These are phyloP conservation scores for Strigamia crassipes DNA, from an alignment of 2,888 invertebrate species.

Conservation along the genomic window DNA sequence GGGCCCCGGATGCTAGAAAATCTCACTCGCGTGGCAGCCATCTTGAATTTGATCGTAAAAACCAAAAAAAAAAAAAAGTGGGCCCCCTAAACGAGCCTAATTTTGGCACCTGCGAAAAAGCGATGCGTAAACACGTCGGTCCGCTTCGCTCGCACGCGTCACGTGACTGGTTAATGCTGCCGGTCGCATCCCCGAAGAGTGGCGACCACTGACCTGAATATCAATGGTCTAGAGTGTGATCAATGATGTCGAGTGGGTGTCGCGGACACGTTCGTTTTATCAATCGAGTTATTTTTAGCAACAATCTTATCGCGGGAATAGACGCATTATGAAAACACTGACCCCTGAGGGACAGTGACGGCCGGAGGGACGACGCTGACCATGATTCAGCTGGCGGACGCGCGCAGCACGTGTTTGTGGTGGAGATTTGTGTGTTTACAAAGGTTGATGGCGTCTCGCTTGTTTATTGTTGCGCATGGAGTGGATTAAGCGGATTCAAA, in stretches of 20 bases:
- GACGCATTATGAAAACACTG: slow-evolving; percentile 18
- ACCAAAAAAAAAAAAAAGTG: too few relatives aligned
- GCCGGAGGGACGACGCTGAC: neutral
- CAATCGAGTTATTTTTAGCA: slow-evolving; percentile 13
- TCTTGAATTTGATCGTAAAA: too few relatives aligned
- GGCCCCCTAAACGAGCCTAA: too few relatives aligned
- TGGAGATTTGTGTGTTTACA: neutral
- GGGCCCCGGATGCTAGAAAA: too few relatives aligned
- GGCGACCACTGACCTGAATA: slow-evolving; percentile 20
- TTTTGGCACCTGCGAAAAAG: too few relatives aligned
- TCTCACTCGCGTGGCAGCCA: too few relatives aligned
- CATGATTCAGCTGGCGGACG: neutral
- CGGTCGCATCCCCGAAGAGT: neutral
- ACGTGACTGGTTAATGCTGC: neutral
- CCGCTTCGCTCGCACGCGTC: neutral
- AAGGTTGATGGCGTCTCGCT: too few relatives aligned
- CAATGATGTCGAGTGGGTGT: slow-evolving; percentile 12
- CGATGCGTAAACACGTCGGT: neutral
- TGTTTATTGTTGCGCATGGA: too few relatives aligned
- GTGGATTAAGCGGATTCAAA: too few relatives aligned
- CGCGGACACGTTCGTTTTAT: slow-evolving; percentile 7
- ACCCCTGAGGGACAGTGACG: neutral
- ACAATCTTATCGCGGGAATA: neutral
- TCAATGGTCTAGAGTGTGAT: neutral
- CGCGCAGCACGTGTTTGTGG: too few relatives aligned